Conservation (phyloP, 2,888 invertebrate genomes). For the Mimumesa dahlbomi region DNA sequence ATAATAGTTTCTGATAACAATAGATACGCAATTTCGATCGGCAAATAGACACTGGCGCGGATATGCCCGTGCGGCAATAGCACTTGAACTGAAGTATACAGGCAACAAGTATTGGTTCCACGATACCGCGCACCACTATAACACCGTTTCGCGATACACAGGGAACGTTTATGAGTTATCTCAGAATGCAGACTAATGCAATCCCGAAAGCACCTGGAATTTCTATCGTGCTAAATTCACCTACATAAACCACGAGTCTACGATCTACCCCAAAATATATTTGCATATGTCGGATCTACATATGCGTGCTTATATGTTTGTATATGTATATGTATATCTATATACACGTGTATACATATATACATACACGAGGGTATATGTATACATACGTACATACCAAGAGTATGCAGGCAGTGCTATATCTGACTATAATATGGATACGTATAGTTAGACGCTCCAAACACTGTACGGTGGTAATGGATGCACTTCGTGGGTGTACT, state of each 20-base stretch:
- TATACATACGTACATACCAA: background rate
- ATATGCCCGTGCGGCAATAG: no score
- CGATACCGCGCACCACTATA: no score
- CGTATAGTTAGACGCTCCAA: constrained; percentile 48
- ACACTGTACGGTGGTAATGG: constrained; percentile 47
- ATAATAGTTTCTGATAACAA: constrained; percentile 35
- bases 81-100: background rate
- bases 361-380: background rate
- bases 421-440: constrained; percentile 11
- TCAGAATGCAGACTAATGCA: background rate
- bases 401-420: no score
- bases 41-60: constrained; percentile 10
- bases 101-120: no score
- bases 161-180: constrained; percentile 1
- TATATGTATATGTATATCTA: background rate
- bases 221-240: constrained; percentile 15
- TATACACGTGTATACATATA: background rate
- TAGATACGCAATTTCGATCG: constrained; percentile 22
- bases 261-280: background rate
- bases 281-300: constrained; percentile 9
- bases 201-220: constrained; percentile 21
- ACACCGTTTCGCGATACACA: constrained; percentile 4
- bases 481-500: constrained; percentile 44
- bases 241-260: constrained; percentile 8
- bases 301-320: background rate